These are phyloP conservation scores for Heliconius aoede DNA, from an alignment of 2,888 invertebrate species.

Conservation along the genomic window DNA sequence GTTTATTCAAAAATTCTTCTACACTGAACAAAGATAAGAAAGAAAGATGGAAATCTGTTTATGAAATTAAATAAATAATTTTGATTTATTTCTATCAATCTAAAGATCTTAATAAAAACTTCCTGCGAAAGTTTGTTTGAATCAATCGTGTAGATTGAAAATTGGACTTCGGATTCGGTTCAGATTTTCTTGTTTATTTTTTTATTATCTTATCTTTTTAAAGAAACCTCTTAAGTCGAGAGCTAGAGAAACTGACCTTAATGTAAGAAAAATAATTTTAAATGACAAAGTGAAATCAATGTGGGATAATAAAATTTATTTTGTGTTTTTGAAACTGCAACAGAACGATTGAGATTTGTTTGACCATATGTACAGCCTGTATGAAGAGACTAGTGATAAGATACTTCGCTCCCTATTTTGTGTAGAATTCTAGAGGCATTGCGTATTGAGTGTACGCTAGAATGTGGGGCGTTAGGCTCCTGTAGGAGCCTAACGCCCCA, in stretches of 20 bases:
- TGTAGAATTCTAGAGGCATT: too few species aligned
- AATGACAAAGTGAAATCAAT: background rate
- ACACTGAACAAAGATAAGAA: too few species aligned
- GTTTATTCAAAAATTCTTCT: too few species aligned
- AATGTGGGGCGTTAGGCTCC: too few species aligned
- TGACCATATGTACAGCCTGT: too few species aligned
- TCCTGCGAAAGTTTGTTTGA: background rate
- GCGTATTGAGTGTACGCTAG: too few species aligned
- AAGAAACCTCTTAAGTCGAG: background rate
- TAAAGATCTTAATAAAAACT: background rate
- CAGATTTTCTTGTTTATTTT: background rate
- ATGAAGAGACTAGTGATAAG: too few species aligned
- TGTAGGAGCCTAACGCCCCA: too few species aligned
- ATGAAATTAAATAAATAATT: background rate
- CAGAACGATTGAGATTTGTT: too few species aligned
- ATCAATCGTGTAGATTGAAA: slow-evolving; percentile 7
- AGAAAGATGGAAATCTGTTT: too few species aligned
- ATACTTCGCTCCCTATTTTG: too few species aligned
- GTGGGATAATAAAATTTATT: background rate
- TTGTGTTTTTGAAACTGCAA: too few species aligned
- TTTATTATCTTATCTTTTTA: background rate
- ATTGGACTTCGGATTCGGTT: background rate
- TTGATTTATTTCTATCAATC: background rate
- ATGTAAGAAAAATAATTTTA: background rate
- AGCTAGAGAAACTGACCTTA: background rate